Evolutionary conservation across 2,888 invertebrate species (phyloP).

Genomic region (Schizaphis graminum): DNA sequence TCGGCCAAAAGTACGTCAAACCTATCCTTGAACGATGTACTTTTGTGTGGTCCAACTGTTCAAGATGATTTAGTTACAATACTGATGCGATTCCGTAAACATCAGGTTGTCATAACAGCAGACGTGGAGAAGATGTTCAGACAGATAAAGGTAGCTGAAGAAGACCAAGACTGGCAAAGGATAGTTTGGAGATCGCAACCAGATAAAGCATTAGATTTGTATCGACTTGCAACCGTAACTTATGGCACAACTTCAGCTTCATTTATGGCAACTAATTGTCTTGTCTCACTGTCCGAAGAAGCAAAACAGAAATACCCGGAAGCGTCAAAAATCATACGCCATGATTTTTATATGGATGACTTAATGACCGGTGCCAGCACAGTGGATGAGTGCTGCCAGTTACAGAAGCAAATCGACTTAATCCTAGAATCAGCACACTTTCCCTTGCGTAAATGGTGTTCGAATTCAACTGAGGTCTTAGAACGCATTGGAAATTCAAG

Average conservation of each 20-base stretch:
- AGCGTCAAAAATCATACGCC: not conserved
- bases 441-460: slow-evolving; percentile 14
- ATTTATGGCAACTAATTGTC: slow-evolving; percentile 30
- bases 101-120: not conserved
- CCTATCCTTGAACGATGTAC: slow-evolving; percentile 8
- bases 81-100: slow-evolving; percentile 24
- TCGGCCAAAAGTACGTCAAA: not conserved
- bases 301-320: not conserved
- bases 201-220: slow-evolving; percentile 2
- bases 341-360: slow-evolving; percentile 59
- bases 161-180: slow-evolving; percentile 36
- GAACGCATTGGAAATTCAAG: too few relatives aligned
- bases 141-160: slow-evolving; percentile 11
- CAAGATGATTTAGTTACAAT: slow-evolving; percentile 38
- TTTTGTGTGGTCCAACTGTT: slow-evolving; percentile 48
- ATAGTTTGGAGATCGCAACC: slow-evolving; percentile 49
- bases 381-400: not conserved
- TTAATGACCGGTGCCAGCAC: not conserved
- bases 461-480: slow-evolving; percentile 5
- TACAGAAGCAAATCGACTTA: not conserved
- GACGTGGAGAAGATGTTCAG: slow-evolving; percentile 35
- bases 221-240: slow-evolving; percentile 32
- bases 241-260: slow-evolving; percentile 45
- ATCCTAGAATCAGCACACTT: not conserved
- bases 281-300: not conserved